These are phyloP conservation scores for Aculops lycopersici DNA, from an alignment of 1,140 invertebrate genomes.

Conservation along the genomic window DNA sequence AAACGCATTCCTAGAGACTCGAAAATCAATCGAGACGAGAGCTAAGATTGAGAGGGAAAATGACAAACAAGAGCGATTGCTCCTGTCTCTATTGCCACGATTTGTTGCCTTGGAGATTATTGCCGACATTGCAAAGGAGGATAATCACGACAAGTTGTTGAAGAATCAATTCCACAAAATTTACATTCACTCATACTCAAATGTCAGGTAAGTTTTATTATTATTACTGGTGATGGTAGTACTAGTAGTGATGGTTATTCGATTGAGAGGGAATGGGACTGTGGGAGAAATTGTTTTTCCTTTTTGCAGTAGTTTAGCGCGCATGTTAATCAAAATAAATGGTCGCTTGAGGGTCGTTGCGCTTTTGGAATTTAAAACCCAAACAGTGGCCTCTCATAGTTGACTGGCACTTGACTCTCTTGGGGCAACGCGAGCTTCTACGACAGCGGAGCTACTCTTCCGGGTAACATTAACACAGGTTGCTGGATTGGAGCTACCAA, in stretches of 20 bases:
- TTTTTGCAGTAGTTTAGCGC: no score
- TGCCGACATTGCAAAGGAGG: conserved; percentile 40
- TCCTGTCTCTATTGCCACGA: conserved; percentile 50
- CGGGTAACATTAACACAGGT: no score
- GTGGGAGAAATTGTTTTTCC: no score
- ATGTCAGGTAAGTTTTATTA: conserved; percentile 31
- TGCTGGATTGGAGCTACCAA: no score
- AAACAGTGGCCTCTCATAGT: no score
- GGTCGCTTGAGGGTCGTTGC: no score
- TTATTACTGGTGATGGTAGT: not conserved
- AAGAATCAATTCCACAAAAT: conserved; percentile 71
- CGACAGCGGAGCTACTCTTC: no score
- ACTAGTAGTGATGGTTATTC: not conserved
- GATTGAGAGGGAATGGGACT: no score
- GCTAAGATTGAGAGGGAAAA: conserved; percentile 70
- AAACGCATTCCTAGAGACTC: conserved; percentile 76
- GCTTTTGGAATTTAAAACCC: no score
- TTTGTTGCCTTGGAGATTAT: conserved; percentile 85
- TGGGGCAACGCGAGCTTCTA: no score
- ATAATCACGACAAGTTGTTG: conserved; percentile 21
- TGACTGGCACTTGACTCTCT: no score
- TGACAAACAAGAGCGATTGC: conserved; percentile 35
- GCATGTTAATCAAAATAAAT: no score
- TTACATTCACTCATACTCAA: conserved; percentile 80
- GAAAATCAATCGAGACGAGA: conserved; percentile 70